A percentile compares a stretch with the other conserved stretches of the same genome.
These are phyloP conservation scores for Axis porcinus DNA, from an alignment of 2,113 vertebrate species.

Conservation along the genomic window DNA sequence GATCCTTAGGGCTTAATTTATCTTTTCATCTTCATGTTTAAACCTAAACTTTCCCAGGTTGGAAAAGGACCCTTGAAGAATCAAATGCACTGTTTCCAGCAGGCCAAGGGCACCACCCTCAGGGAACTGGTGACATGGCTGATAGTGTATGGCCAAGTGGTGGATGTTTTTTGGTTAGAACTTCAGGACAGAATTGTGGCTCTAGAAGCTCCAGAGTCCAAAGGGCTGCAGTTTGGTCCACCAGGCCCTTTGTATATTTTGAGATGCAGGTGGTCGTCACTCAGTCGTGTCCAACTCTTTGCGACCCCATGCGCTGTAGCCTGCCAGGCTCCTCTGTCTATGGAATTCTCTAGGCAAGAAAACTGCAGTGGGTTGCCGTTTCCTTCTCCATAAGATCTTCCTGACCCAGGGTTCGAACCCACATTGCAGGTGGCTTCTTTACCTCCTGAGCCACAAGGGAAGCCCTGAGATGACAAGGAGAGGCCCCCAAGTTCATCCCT, in stretches of 20 bases:
- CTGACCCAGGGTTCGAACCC: neutral
- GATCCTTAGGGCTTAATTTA: neutral
- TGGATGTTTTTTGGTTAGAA: neutral
- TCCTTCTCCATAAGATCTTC: neutral
- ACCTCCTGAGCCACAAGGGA: neutral
- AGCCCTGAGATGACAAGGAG: neutral
- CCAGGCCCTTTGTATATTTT: neutral
- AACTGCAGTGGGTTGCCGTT: neutral
- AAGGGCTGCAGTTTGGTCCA: neutral
- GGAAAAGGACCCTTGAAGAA: neutral
- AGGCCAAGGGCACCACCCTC: neutral
- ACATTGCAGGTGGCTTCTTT: neutral
- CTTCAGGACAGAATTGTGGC: neutral
- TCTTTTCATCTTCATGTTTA: neutral
- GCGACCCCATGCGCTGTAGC: neutral
- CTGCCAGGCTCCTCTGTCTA: neutral
- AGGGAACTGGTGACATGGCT: neutral
- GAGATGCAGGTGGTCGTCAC: neutral
- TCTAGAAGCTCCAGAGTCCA: neutral
- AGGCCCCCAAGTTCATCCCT: neutral
- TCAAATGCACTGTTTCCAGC: neutral
- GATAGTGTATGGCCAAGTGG: accelerated
- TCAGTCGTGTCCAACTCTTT: neutral
- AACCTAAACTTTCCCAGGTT: neutral
- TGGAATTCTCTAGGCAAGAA: neutral